phyloP scores from a whole-genome alignment of 2,113 vertebrate species.

The human region GRCh38 chr15:57610501-57611000 shows the following conservation, averaged over 20 bases:
- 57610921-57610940: not conserved
- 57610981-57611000: not conserved
- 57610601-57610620: not conserved
- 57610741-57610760: not conserved
- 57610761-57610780: accelerated
- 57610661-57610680: not conserved
- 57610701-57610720: too few relatives aligned
- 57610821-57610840: not conserved
- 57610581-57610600: not conserved
- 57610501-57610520: not conserved
- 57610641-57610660: not conserved
- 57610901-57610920: not conserved
- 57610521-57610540: not conserved
- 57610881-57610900: not conserved
- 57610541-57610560: not conserved
- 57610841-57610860: not conserved
- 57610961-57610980: not conserved
- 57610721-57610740: not conserved
- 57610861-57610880: not conserved
- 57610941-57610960: not conserved
- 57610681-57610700: too few relatives aligned
- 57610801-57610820: not conserved
- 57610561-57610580: accelerated
- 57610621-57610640: not conserved
- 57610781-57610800: accelerated